These are phyloP conservation scores for Oenanthe melanoleuca DNA, from an alignment of 2,113 vertebrate genomes.

Conservation along the genomic window DNA sequence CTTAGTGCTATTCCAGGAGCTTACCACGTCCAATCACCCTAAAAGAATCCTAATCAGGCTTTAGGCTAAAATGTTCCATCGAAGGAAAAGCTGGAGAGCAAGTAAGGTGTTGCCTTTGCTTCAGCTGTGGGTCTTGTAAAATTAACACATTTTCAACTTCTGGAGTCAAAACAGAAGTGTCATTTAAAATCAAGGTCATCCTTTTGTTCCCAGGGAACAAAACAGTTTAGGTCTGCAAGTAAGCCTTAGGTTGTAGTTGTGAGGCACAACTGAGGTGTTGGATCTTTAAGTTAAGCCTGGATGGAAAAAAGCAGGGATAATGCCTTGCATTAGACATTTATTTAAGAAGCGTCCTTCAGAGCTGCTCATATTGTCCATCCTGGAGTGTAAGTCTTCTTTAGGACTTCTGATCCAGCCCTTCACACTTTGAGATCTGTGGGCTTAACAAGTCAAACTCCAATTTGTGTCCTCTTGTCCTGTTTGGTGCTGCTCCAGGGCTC, in stretches of 20 bases:
- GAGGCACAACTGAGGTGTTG: background rate
- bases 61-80: background rate
- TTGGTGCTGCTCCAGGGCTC: background rate
- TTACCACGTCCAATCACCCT: constrained; percentile 45
- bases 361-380: background rate
- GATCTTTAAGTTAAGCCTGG: background rate
- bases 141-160: background rate
- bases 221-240: background rate
- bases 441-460: background rate
- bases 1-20: constrained; percentile 12
- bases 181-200: background rate
- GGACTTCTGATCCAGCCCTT: background rate
- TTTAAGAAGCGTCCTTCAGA: background rate
- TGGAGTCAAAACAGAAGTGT: background rate
- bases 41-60: constrained; percentile 58
- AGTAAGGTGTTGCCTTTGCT: background rate
- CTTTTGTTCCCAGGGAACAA: background rate
- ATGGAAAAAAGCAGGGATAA: background rate
- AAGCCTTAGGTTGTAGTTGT: background rate
- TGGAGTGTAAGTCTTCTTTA: background rate
- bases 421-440: background rate
- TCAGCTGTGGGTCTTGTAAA: background rate
- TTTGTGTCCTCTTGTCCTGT: background rate
- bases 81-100: background rate
- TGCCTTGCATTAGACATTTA: background rate